Evolutionary conservation across 1,140 invertebrate genomes (phyloP), one percentile per base, ranked within the genome.

Genomic region (Cotesia glomerata): DNA sequence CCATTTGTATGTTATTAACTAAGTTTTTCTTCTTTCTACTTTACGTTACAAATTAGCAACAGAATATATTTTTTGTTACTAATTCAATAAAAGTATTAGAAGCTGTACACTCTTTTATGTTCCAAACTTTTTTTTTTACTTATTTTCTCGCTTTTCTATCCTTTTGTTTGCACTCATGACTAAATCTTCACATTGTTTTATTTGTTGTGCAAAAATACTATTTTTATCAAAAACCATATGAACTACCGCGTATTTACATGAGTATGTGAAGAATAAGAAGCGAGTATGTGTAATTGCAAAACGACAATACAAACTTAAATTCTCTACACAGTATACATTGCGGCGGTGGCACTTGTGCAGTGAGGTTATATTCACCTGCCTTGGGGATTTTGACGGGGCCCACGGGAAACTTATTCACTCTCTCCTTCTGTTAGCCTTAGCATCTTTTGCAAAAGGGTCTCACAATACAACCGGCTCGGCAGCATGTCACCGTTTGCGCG

Each of bases 401-500:
- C 14, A 49, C 13, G 18, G 18, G 56, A 58, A 18, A 58, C 56
- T 35, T 64, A 26, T 35, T 64, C 62, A 35, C 39, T 49, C 34
- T n/a, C 62, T 64, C 14, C 0, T 35, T 36, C 34, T 51, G 13
- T 64, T 64, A 49, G 39, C 45, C 3, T 64, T 34, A 9, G 34
- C 59, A 26, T 62, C 14, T 61, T 59, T 54, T 56, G 59, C 61
- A 52, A 58, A 14, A 71, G 51, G 64, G 36, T 49, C 18, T 77
- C 74, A 80, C 79, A 85, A 86, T 74, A 80, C 79, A 85, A 86
- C 85, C 82, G 85, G 85, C 84, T 85, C 77, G 84, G 81, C 82
- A 84, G 83, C 83, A 84, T 86, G 83, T 86, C 82, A 85, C 83
- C 82, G 83, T 85, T 76, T 82, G 81, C 79, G 82, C 85, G 84